Evolutionary conservation across 2,797 vertebrate genomes (phyloP), one percentile per base, ranked within the genome.

Genomic region (Poeciliopsis gracilis): DNA sequence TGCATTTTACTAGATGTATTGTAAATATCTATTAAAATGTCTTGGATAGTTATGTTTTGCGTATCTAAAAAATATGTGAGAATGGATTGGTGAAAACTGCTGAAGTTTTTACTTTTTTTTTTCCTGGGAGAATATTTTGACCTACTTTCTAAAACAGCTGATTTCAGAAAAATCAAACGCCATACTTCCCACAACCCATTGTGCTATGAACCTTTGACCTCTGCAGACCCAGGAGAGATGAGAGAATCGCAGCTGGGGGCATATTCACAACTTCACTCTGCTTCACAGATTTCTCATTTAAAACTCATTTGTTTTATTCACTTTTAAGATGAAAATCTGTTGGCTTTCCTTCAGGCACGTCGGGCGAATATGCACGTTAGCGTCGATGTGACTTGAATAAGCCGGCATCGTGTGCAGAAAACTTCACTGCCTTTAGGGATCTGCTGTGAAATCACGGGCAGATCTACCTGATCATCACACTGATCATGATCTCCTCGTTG

Each of bases 141-240:
- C 82, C 84, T 86, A 1, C 16, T 79, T 78, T 51, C 61, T 45
- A 72, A 49, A 79, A 63, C 80, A 57, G 77, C 85, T 76, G 38
- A 51, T 67, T 75, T 41, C 70, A 51, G 57, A 77, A 76, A 72
- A 73, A 59, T 59, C 70, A 41, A 76, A 33, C 77, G 78, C 78
- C 70, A 66, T 61, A 84, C 84, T 93, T 95, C 92, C 93, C 93
- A 93, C 82, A 93, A 81, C 83, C 86, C 78, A 76, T 71, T 75
- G 71, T 55, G 45, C 69, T 81, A 9, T 49, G 78, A 88, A 61
- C 85, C 81, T 73, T 57, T 84, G 75, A 84, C 78, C 73, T 76
- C 49, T 25, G 63, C 77, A 57, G 18, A 86, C 91, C 88, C 93
- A 69, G 80, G 87, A 91, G 89, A 89, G 36, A 80, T 3, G 46